Evolutionary conservation across 2,113 vertebrate species (phyloP), one percentile per base, ranked within the genome.

Genomic region (Zapus hudsonius): DNA sequence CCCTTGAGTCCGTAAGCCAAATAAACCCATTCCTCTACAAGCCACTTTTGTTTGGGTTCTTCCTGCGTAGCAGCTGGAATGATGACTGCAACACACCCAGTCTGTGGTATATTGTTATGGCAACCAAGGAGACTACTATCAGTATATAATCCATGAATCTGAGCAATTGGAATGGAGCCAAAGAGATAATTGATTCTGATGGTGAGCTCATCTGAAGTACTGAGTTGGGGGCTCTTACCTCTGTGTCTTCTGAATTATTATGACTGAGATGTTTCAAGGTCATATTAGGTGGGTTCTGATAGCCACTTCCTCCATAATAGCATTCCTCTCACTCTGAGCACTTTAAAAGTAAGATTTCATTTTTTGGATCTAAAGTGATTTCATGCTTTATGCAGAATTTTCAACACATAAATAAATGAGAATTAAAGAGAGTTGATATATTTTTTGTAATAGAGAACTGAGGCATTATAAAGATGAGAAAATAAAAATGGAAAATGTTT

Each of bases 401-500:
- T 63, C 42, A 93, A 84, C 25, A 84, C 72, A 47, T 69, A 87
- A 95, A 87, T 27, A 44, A 42, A 79, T 81, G 36, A 19, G 1
- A 38, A 75, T 92, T 89, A 90, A 94, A 82, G 40, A 94, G 94
- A 89, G 44, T 83, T 75, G 76, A 82, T 10, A 5, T 36, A 61
- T 78, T 95, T 3, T 87, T 59, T 93, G 10, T 76, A 63, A 79
- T 72, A 83, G 31, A 91, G 70, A 63, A 5, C 66, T 92, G 29
- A 87, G n/a, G 12, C 20, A 47, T 75, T 91, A 81, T 80, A 94
- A 87, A 42, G 17, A 64, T 85, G 33, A 78, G 44, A 90, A 88
- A 86, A 84, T 40, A 16, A 42, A 79, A 91, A 92, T 33, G 94
- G 57, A 92, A 93, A 95, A 87, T 87, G 88, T 96, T 93, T 96